Percentiles rank a stretch among this genome's conserved stretches.
These are phyloP conservation scores for Metridium senile DNA, from an alignment of 92 coral and sea anemone species.

Conservation along the genomic window DNA sequence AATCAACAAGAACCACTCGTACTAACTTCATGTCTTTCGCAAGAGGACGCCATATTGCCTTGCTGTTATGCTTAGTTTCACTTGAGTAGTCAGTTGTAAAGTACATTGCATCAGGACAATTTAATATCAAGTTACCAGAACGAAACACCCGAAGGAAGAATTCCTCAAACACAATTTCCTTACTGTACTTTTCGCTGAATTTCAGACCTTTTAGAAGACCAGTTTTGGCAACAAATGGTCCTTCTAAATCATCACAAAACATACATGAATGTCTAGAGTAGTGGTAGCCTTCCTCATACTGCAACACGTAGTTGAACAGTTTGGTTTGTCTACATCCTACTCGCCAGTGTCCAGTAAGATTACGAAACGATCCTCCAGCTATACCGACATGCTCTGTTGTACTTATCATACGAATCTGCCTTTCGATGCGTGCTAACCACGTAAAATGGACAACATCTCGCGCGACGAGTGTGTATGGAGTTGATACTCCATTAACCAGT, in stretches of 20 bases:
- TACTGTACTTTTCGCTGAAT: constrained; percentile 34
- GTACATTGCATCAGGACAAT: constrained; percentile 53
- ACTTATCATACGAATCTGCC: constrained; percentile 41
- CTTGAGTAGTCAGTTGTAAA: constrained; percentile 42
- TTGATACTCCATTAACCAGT: constrained; percentile 14
- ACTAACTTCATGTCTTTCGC: constrained; percentile 31
- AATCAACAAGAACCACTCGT: no score
- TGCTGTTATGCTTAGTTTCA: constrained; percentile 17
- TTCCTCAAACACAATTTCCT: no score
- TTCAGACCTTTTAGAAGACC: not conserved
- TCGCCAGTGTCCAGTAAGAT: constrained; percentile 48
- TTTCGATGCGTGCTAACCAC: constrained; percentile 31
- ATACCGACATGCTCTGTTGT: constrained; percentile 26
- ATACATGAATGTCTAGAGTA: constrained; percentile 42
- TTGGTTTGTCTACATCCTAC: constrained; percentile 39
- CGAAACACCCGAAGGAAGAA: no score
- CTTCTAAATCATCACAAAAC: constrained; percentile 31
- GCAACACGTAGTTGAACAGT: constrained; percentile 36
- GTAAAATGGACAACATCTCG: constrained; percentile 38
- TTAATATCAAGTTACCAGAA: constrained; percentile 31
- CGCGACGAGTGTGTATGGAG: constrained; percentile 42
- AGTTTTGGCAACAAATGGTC: constrained; percentile 36
- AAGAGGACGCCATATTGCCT: constrained; percentile 29
- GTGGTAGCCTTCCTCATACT: constrained; percentile 43
- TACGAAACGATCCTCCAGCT: constrained; percentile 51